Evolutionary conservation across 1,140 invertebrate genomes (phyloP).

Genomic region (Tetranychus urticae): DNA sequence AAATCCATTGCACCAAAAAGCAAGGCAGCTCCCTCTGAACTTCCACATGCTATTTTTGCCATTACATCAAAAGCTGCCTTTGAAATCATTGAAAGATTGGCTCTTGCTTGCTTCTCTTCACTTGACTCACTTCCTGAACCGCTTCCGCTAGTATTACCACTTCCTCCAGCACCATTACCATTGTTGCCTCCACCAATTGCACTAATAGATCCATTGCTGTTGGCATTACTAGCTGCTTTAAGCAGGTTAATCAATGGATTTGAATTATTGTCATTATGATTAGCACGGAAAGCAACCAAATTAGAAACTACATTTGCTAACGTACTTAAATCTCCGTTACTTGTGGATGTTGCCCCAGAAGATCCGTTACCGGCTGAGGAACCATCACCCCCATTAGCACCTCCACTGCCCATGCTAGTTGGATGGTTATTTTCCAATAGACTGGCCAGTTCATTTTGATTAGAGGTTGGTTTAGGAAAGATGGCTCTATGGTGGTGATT

Average conservation of each 20-base stretch:
- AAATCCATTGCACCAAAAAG: conserved; percentile 7
- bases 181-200: not conserved
- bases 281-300: conserved; percentile 17
- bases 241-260: not conserved
- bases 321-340: conserved; percentile 23
- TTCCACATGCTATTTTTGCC: conserved; percentile 29
- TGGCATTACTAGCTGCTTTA: not conserved
- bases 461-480: not conserved
- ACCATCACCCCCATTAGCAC: not conserved
- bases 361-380: conserved; percentile 4
- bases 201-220: not conserved
- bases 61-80: conserved; percentile 44
- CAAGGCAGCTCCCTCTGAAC: conserved; percentile 1
- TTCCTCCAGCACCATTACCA: not conserved
- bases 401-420: conserved; percentile 2
- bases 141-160: not conserved
- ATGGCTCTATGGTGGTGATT: not conserved
- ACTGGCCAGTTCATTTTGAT: not conserved
- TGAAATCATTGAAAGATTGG: conserved; percentile 33
- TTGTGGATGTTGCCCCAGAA: conserved; percentile 1
- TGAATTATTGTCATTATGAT: not conserved
- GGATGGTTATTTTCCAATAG: not conserved
- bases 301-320: conserved; percentile 29
- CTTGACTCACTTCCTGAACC: not conserved
- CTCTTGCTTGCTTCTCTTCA: conserved; percentile 29